Evolutionary conservation across 1,140 invertebrate genomes (phyloP), one percentile per base, ranked within the genome.

Genomic region (Drosophila serrata): DNA sequence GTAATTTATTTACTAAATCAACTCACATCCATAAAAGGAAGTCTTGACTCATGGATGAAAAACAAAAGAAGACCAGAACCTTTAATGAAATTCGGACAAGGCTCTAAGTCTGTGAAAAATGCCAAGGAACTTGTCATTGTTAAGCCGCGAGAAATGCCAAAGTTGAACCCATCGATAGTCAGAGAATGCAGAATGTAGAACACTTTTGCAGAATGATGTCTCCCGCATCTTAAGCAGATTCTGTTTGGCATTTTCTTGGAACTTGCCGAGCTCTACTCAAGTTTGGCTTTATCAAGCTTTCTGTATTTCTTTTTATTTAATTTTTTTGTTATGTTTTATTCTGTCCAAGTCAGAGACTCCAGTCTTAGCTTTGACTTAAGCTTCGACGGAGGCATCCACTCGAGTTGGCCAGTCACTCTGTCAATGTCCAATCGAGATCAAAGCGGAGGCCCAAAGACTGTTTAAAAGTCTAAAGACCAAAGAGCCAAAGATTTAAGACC

Each of bases 381-480:
- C 37, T 27, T 2, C 19, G 17, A 42, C 45, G n/a, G 17, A 56
- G 53, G 35, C 56, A 43, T 43, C 59, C 59, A 61, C 59, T 61
- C 59, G 22, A 19, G 27, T 35, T 19, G 33, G 24, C 62, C 62
- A 64, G 62, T 58, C 63, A 67, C 58, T 67, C 63, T n/a, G 57
- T 67, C 63, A 67, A 67, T 64, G 65, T 64, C 65, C 59, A 51
- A 63, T 51, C 58, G 60, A 61, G 49, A 68, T 72, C 63, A 67
- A 62, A 67, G 58, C 33, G 24, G 35, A 27, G 42, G 29, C 57
- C 42, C 42, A 48, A 15, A 22, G 37, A 57, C 49, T 37, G 42
- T 22, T 22, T n/a, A 59, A 31, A 39, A 45, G 60, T 55, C 37
- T n/a, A 35, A 67, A 70, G 51, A 42, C 17, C 40, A 31, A 27